These are phyloP conservation scores for Drosophila monieri DNA, from an alignment of 2,888 invertebrate species.

Conservation along the genomic window DNA sequence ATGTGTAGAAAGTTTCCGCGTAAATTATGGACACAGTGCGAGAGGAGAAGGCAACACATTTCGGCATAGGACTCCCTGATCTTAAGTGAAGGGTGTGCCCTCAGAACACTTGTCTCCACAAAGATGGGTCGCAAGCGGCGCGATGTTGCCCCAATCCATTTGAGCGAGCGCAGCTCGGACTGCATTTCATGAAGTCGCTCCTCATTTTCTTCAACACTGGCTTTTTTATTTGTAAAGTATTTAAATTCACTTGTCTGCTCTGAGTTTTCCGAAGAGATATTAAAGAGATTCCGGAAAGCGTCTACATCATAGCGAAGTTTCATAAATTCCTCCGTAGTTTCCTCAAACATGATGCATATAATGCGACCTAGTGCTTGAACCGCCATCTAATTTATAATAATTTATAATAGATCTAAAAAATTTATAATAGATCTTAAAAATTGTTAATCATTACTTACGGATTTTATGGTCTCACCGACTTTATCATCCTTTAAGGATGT, in stretches of 20 bases:
- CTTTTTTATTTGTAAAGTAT: conserved; percentile 61
- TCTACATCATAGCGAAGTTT: conserved; percentile 60
- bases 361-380: conserved; percentile 80
- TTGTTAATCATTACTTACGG: conserved; percentile 82
- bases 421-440: neutral
- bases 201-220: conserved; percentile 56
- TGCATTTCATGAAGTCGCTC: conserved; percentile 70
- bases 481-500: conserved; percentile 85
- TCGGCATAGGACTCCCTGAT: conserved; percentile 87
- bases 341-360: conserved; percentile 81
- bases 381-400: conserved; percentile 66
- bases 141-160: conserved; percentile 84
- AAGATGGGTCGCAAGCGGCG: conserved; percentile 76
- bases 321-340: conserved; percentile 72
- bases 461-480: conserved; percentile 86
- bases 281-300: conserved; percentile 61
- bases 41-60: conserved; percentile 86
- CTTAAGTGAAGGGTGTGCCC: conserved; percentile 86
- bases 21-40: conserved; percentile 88
- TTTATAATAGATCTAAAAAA: neutral
- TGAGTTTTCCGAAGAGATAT: neutral
- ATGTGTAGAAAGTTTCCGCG: conserved; percentile 86
- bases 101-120: conserved; percentile 85
- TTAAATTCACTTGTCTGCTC: conserved; percentile 41
- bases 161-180: conserved; percentile 64